Percentiles rank a stretch among this genome's conserved stretches.
Conservation (phyloP, 2,113 vertebrate genomes). For the Tauraco erythrolophus region DNA sequence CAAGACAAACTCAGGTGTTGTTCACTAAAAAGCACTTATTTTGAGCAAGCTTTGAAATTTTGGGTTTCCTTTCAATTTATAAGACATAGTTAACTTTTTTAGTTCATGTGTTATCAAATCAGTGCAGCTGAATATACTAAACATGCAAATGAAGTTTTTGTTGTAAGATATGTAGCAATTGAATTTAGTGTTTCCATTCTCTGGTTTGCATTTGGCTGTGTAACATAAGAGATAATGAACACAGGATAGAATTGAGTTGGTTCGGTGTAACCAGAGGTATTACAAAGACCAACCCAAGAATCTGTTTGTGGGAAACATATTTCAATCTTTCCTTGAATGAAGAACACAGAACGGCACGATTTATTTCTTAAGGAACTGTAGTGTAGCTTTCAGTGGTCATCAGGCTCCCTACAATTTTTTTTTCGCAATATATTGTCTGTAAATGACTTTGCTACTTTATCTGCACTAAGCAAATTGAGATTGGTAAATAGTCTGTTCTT, state of each 20-base stretch:
- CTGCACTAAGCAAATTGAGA: not conserved
- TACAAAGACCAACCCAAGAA: not conserved
- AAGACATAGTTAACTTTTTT: not conserved
- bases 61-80: not conserved
- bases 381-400: conserved; percentile 8
- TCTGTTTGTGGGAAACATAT: not conserved
- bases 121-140: not conserved
- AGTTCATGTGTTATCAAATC: not conserved
- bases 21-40: not conserved
- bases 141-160: not conserved
- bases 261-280: not conserved
- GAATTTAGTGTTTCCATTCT: not conserved
- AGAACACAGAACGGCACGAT: not conserved
- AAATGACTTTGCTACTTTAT: not conserved
- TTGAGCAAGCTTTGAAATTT: not conserved
- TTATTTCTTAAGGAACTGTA: conserved; percentile 22
- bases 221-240: not conserved
- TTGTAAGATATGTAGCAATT: not conserved
- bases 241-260: not conserved
- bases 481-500: not conserved
- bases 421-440: not conserved
- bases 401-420: not conserved
- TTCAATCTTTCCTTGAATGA: conserved; percentile 25
- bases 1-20: not conserved
- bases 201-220: not conserved